Evolutionary conservation across 1,140 invertebrate genomes (phyloP).

Genomic region (Drosophila repleta): DNA sequence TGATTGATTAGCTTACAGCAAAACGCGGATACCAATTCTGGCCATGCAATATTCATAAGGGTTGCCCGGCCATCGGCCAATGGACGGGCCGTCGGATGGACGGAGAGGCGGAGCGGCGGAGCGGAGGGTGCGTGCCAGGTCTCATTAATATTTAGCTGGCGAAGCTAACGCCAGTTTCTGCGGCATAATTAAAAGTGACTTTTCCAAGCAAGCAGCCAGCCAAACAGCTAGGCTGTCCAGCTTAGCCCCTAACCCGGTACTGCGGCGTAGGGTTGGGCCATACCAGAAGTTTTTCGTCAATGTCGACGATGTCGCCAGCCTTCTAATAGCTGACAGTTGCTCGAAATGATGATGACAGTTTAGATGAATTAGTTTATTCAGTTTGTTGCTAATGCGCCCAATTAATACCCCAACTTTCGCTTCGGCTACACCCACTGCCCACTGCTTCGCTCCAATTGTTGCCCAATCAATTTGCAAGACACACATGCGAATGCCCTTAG

Average conservation of each 20-base stretch:
- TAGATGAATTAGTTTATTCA: constrained; percentile 79
- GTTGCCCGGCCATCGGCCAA: constrained; percentile 36
- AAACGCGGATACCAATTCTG: constrained; percentile 19
- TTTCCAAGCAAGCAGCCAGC: constrained; percentile 50
- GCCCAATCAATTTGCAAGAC: constrained; percentile 46
- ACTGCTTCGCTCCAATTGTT: background rate
- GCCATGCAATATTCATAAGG: constrained; percentile 76
- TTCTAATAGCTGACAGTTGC: constrained; percentile 77
- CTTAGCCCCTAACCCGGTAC: constrained; percentile 4
- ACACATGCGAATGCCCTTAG: constrained; percentile 16
- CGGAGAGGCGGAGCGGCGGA: background rate
- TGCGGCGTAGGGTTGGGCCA: constrained; percentile 53
- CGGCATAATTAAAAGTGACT: constrained; percentile 79
- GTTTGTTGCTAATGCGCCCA: constrained; percentile 64
- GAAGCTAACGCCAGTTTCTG: constrained; percentile 18
- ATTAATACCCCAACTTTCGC: constrained; percentile 62
- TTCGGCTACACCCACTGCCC: background rate
- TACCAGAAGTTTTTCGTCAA: constrained; percentile 78
- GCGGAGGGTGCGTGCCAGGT: constrained; percentile 39
- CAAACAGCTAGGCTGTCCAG: constrained; percentile 2
- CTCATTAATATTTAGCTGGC: constrained; percentile 73
- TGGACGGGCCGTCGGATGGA: background rate
- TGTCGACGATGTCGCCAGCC: constrained; percentile 34
- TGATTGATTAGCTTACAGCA: constrained; percentile 68
- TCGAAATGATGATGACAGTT: constrained; percentile 81